Evolutionary conservation across 2,888 invertebrate genomes (phyloP).

Genomic region (Leptinotarsa peninsularis): DNA sequence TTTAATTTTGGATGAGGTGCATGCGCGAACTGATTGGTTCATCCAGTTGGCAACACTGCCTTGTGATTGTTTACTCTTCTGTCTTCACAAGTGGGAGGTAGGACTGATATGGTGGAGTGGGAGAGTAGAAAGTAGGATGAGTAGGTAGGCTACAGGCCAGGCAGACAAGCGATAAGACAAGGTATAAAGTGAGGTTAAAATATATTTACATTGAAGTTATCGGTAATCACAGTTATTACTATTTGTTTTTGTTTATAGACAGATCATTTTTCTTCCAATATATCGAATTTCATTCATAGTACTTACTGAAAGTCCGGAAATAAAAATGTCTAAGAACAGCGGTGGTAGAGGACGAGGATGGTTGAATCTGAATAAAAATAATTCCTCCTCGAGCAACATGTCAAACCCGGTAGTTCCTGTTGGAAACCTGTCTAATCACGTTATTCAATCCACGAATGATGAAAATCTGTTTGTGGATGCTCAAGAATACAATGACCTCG

Average conservation of each 20-base stretch:
- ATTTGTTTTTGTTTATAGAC: not conserved
- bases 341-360: slow-evolving; percentile 54
- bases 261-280: not conserved
- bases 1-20: too few relatives aligned
- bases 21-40: too few relatives aligned
- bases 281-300: not conserved
- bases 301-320: not conserved
- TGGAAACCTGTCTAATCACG: slow-evolving; percentile 23
- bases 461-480: slow-evolving; percentile 42
- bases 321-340: slow-evolving; percentile 45
- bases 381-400: slow-evolving; percentile 26
- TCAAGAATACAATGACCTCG: slow-evolving; percentile 48
- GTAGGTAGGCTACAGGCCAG: too few relatives aligned
- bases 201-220: not conserved
- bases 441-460: slow-evolving; percentile 26
- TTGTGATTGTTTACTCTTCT: too few relatives aligned
- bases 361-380: slow-evolving; percentile 50
- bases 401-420: slow-evolving; percentile 31
- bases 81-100: too few relatives aligned
- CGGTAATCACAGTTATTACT: not conserved
- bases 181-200: not conserved
- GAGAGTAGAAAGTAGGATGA: too few relatives aligned
- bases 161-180: too few relatives aligned
- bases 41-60: too few relatives aligned
- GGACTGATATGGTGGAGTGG: too few relatives aligned